Conservation (phyloP, 2,113 vertebrate species). For the Gorilla gorilla region DNA sequence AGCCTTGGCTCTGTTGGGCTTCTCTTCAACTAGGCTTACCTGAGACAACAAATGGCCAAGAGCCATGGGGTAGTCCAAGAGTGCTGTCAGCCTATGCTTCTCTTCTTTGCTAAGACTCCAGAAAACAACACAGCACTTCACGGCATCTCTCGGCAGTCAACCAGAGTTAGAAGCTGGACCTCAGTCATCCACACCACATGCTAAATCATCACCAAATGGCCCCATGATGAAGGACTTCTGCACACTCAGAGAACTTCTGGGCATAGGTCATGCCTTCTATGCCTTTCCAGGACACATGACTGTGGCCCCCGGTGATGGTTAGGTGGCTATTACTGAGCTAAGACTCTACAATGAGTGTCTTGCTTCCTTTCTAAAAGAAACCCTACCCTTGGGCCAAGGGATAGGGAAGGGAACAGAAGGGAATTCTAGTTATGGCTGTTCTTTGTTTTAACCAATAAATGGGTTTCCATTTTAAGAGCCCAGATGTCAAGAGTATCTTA, state of each 20-base stretch:
- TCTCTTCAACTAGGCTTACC: background rate
- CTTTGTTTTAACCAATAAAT: background rate
- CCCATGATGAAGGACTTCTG: background rate
- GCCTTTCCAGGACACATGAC: background rate
- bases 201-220: background rate
- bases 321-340: background rate
- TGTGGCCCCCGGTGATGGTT: background rate
- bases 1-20: background rate
- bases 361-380: conserved; percentile 4
- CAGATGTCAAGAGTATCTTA: background rate
- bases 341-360: background rate
- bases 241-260: background rate
- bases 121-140: background rate
- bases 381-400: background rate
- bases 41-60: too few species aligned
- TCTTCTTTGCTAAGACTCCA: background rate
- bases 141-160: background rate
- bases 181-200: background rate
- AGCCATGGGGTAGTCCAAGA: background rate
- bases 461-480: conserved; percentile 12
- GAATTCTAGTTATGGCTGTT: background rate
- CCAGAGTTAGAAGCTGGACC: background rate
- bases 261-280: background rate
- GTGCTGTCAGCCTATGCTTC: background rate
- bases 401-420: background rate